Evolutionary conservation across 2,797 vertebrate genomes (phyloP), one percentile per base, ranked within the genome.

Genomic region (Tangara arthus): DNA sequence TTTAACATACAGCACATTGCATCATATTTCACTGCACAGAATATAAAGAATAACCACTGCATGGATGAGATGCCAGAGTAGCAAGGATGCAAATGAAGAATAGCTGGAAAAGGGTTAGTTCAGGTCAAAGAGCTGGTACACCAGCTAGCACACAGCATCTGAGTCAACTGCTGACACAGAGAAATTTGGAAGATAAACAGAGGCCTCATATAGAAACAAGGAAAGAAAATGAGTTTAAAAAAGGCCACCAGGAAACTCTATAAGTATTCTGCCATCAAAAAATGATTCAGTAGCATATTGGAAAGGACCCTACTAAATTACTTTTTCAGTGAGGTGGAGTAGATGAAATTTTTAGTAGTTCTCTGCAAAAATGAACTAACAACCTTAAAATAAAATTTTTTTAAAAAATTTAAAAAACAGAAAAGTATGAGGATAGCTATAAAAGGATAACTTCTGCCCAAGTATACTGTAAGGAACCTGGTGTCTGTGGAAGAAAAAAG

Each of bases 381-480:
- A 32, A 17, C 2, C 6, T 61, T 52, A 20, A 68, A 72, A 42
- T 10, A 6, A 34, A 28, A n/a, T 8, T 11, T 41, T 22, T 9
- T 32, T 2, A 56, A 24, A 17, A 24, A 56, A 34, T 24, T 6
- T 20, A 5, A 15, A n/a, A 27, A 26, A 2, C 8, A 46, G 5
- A 1, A 0, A 5, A 2, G 1, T 1, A 8, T 3, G 5, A 2
- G 1, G 9, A 44, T 35, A 68, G 7, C 27, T 76, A 24, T 22
- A 71, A 69, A 90, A 84, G 55, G 23, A 14, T 9, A 15, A 30
- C 5, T 83, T 78, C 59, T 91, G 9, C 5, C 23, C 10, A 63
- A 68, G 2, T 47, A 11, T 37, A 53, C 8, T 30, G 5, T 26
- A 55, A 72, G 46, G 11, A 76, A 37, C 12, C 60, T 63, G 7